Evolutionary conservation across 2,797 vertebrate species (phyloP).

Genomic region (Sebastes taczanowskii): DNA sequence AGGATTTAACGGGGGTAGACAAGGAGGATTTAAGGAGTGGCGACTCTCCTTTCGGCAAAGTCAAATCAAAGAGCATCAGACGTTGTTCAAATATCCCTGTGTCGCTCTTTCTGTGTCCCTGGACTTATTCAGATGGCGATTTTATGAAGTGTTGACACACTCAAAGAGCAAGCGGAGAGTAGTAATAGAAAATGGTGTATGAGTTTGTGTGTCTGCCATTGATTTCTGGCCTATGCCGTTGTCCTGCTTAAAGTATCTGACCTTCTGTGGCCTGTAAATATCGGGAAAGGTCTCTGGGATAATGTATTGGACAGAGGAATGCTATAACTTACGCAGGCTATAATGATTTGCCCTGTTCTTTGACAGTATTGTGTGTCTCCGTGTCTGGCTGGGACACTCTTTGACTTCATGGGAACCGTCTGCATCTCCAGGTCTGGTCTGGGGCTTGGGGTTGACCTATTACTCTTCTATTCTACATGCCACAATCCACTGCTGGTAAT

Average conservation of each 20-base stretch:
- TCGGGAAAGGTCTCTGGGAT: slow-evolving; percentile 59
- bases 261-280: slow-evolving; percentile 70
- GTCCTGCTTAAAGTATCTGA: slow-evolving; percentile 65
- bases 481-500: slow-evolving; percentile 50
- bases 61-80: slow-evolving; percentile 55
- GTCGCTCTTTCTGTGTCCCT: slow-evolving; percentile 27
- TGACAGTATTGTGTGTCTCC: slow-evolving; percentile 47
- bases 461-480: slow-evolving; percentile 39
- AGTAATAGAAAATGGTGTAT: slow-evolving; percentile 42
- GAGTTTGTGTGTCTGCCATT: slow-evolving; percentile 41
- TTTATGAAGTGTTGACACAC: slow-evolving; percentile 70
- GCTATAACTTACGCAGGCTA: slow-evolving; percentile 63
- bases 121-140: slow-evolving; percentile 58
- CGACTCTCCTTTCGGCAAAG: slow-evolving; percentile 19
- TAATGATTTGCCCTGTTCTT: slow-evolving; percentile 40
- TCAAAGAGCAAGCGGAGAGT: slow-evolving; percentile 26
- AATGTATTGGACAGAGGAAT: slow-evolving; percentile 70
- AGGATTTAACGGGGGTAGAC: slow-evolving; percentile 42
- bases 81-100: slow-evolving; percentile 43
- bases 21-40: slow-evolving; percentile 54
- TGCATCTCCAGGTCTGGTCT: slow-evolving; percentile 41
- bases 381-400: slow-evolving; percentile 47
- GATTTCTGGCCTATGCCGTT: slow-evolving; percentile 60
- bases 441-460: slow-evolving; percentile 32
- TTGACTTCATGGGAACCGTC: slow-evolving; percentile 65